A percentile compares a stretch with the other conserved stretches of the same genome.
Conservation (phyloP, 2,888 invertebrate genomes). For the Eilema sororculum region DNA sequence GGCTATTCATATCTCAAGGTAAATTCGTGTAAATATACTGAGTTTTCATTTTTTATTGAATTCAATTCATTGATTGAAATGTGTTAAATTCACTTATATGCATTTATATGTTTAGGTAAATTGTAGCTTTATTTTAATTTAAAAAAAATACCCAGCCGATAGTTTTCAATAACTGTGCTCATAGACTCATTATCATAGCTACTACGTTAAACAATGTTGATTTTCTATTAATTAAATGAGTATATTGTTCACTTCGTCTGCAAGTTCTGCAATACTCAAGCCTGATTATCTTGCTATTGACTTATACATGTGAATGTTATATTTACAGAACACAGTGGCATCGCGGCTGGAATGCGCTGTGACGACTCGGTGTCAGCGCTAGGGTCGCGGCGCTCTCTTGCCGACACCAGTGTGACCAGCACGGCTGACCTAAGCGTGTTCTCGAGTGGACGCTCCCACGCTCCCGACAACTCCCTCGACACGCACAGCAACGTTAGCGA, state of each 20-base stretch:
- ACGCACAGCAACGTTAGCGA: slow-evolving; percentile 92
- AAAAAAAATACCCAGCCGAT: background rate
- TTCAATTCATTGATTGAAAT: too few relatives aligned
- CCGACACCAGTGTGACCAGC: slow-evolving; percentile 94
- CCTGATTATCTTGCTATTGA: background rate
- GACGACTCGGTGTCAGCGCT: slow-evolving; percentile 90
- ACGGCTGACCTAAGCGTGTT: slow-evolving; percentile 94
- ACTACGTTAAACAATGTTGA: background rate
- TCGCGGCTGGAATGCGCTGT: slow-evolving; percentile 73
- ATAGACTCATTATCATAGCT: background rate
- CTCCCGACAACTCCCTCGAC: slow-evolving; percentile 91
- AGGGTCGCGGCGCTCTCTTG: slow-evolving; percentile 92
- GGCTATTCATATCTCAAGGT: too few relatives aligned
- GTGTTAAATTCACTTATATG: too few relatives aligned
- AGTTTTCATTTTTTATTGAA: too few relatives aligned
- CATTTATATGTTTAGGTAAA: too few relatives aligned
- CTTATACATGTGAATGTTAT: slow-evolving; percentile 21
- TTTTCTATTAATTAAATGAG: background rate
- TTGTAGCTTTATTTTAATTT: background rate
- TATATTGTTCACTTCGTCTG: background rate
- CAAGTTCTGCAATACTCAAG: slow-evolving; percentile 7
- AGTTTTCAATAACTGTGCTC: background rate
- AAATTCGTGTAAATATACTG: too few relatives aligned
- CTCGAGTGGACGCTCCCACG: slow-evolving; percentile 91
- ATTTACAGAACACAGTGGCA: slow-evolving; percentile 77